Conservation (phyloP, 2,888 invertebrate genomes). For the Aspidiotus rigidus region DNA sequence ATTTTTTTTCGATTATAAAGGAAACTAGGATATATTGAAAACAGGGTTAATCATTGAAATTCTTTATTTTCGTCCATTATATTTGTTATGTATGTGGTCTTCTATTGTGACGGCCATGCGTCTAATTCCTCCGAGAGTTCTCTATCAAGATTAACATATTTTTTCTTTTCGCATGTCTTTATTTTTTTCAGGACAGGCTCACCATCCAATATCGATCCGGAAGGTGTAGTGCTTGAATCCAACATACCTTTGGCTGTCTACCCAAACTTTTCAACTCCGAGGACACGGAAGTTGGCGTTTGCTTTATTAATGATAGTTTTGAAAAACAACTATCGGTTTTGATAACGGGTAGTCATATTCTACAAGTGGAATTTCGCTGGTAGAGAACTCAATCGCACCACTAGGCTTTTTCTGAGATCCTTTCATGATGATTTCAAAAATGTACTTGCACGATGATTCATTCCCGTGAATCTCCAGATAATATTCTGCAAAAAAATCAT, state of each 20-base stretch:
- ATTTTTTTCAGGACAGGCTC: slow-evolving; percentile 2
- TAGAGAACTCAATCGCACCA: slow-evolving; percentile 1
- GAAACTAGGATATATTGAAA: no score
- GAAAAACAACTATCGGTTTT: background rate
- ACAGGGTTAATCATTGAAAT: no score
- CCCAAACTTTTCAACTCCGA: slow-evolving; percentile 2
- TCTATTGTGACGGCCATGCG: no score
- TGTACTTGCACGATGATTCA: background rate
- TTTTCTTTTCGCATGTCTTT: background rate
- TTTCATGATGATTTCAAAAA: background rate
- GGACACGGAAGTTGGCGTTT: slow-evolving; percentile 1
- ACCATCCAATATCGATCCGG: background rate
- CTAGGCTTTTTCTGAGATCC: slow-evolving; percentile 1
- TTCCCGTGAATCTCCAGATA: background rate
- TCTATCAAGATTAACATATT: background rate
- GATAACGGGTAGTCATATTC: slow-evolving; percentile 1
- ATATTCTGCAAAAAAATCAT: background rate
- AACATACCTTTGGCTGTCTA: slow-evolving; percentile 1
- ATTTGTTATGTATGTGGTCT: no score
- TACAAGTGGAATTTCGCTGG: background rate
- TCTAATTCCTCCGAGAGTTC: background rate
- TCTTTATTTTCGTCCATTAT: no score
- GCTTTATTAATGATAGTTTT: background rate
- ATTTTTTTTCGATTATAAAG: no score
- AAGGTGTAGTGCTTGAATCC: slow-evolving; percentile 2